Evolutionary conservation across 2,888 invertebrate species (phyloP).

Genomic region (Megastigmus dorsalis): DNA sequence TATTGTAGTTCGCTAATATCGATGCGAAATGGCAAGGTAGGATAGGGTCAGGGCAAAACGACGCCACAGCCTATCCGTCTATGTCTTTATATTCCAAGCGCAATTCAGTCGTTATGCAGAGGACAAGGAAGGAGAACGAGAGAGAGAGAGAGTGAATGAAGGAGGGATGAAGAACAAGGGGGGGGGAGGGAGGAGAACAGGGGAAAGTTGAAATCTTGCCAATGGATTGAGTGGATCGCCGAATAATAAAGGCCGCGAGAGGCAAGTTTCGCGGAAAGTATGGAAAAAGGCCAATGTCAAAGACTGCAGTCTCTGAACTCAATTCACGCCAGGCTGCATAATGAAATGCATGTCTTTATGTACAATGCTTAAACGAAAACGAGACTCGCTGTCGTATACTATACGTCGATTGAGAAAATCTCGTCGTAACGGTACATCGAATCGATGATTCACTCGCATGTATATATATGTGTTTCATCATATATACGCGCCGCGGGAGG

Average conservation of each 20-base stretch:
- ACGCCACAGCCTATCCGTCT: not conserved
- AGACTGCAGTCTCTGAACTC: constrained; percentile 27
- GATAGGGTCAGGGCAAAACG: not conserved
- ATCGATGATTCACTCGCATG: not conserved
- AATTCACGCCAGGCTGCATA: constrained; percentile 26
- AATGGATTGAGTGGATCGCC: constrained; percentile 11
- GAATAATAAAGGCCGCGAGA: constrained; percentile 22
- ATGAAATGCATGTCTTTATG: no score
- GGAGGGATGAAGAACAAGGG: no score
- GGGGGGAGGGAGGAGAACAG: not conserved
- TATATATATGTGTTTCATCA: not conserved
- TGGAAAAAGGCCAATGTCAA: constrained; percentile 50
- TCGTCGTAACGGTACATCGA: no score
- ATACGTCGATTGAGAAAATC: not conserved
- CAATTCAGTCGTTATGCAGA: no score
- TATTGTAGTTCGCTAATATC: no score
- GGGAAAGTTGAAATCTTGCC: constrained; percentile 36
- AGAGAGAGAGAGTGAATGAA: no score
- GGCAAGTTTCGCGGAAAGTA: constrained; percentile 11
- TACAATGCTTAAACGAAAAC: not conserved
- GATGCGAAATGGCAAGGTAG: not conserved
- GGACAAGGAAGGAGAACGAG: no score
- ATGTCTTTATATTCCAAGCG: not conserved
- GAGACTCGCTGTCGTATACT: not conserved
- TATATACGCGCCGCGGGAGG: not conserved